Evolutionary conservation across 2,888 invertebrate genomes (phyloP), one percentile per base, ranked within the genome.

Genomic region (Hydriomena furcata): DNA sequence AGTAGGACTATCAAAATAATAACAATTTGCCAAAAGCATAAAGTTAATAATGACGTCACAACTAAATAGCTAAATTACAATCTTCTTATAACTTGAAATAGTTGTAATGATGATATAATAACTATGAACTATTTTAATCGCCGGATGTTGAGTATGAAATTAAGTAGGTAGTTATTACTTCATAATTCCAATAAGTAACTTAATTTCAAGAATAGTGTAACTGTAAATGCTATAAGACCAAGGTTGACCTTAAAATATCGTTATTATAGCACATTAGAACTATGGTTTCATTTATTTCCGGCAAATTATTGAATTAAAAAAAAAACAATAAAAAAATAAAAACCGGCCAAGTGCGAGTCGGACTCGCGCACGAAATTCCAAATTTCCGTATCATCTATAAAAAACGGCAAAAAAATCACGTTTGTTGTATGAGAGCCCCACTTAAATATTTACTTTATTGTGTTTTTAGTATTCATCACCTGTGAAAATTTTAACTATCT

Each of bases 61-160:
- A n/a, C n/a, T 3, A 2, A 20, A 35, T 1, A 35, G 1, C 21
- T 11, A 23, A 7, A 21, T 10, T 24, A 36, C 11, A 36, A 13
- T 13, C 36, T 47, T 37, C 3, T 50, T 40, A 47, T 20, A 41
- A 41, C 13, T 32, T 24, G 24, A n/a, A 31, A 31, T 13, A 30
- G 10, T 5, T 5, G 7, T 4, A 8, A 7, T 2, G 11, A 36
- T 32, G 32, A 31, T 46, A 46, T 55, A 20, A 35, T 11, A 21
- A 21, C 27, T 27, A 12, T 35, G 23, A 47, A 35, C 24, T 43
- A 38, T 30, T 25, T 52, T 7, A 44, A 48, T 40, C 21, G 7
- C 47, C 43, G 52, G 52, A 49, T 37, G 36, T 32, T 25, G 20
- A 24, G 34, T 8, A 12, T 23, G 1, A 35, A 23, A 27, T 28